Evolutionary conservation across 1,140 invertebrate genomes (phyloP).

Genomic region (Lordiphosa collinella): DNA sequence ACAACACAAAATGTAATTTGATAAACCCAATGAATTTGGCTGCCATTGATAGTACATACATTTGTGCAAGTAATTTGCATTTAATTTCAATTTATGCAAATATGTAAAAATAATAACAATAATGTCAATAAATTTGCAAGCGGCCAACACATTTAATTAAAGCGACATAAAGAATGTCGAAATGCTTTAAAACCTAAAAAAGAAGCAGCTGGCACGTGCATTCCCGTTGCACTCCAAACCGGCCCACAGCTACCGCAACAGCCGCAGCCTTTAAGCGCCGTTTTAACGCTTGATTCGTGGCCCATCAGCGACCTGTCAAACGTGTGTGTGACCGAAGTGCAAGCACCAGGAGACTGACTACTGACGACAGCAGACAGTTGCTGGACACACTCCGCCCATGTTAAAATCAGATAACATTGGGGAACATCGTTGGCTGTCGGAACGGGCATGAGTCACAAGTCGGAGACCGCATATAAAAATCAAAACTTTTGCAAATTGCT

Average conservation of each 20-base stretch:
- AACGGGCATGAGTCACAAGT: background rate
- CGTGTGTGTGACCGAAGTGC: background rate
- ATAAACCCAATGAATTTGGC: slow-evolving; percentile 48
- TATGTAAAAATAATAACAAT: slow-evolving; percentile 20
- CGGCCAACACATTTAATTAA: slow-evolving; percentile 43
- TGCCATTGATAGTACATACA: slow-evolving; percentile 12
- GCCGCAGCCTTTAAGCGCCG: slow-evolving; percentile 33
- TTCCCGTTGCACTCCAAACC: background rate
- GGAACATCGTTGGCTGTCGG: too few relatives aligned
- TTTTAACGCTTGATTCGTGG: slow-evolving; percentile 21
- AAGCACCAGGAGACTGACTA: background rate
- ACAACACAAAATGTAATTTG: slow-evolving; percentile 54
- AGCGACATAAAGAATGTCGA: slow-evolving; percentile 36
- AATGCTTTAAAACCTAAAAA: slow-evolving; percentile 15
- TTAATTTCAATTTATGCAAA: slow-evolving; percentile 49
- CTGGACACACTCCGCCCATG: background rate
- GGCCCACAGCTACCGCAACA: slow-evolving; percentile 12
- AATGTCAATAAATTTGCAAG: slow-evolving; percentile 19
- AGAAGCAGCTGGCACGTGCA: background rate
- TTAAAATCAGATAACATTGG: too few relatives aligned
- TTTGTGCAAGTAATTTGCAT: slow-evolving; percentile 56
- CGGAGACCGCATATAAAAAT: slow-evolving; percentile 9
- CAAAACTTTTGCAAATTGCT: background rate
- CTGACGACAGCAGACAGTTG: background rate
- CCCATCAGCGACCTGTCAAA: slow-evolving; percentile 35